Conservation (phyloP, 2,113 vertebrate species). For the Alectura lathami region DNA sequence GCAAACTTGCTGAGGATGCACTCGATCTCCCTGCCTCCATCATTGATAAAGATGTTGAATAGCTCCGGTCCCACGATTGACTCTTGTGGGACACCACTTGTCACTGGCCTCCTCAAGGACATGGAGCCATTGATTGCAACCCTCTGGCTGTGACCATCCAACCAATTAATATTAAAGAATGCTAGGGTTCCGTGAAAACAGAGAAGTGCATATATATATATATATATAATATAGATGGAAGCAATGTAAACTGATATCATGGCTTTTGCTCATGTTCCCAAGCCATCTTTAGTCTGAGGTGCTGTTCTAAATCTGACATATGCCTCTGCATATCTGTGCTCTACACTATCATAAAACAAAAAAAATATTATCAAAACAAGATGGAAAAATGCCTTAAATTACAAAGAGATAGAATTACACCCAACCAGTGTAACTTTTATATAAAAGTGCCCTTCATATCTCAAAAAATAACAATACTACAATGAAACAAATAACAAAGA, state of each 20-base stretch:
- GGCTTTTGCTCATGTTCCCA: too few relatives aligned
- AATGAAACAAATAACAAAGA: conserved; percentile 50
- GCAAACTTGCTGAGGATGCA: neutral
- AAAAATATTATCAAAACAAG: conserved; percentile 39
- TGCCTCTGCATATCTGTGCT: neutral
- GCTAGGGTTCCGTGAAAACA: too few relatives aligned
- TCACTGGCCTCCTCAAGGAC: neutral
- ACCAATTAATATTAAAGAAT: neutral
- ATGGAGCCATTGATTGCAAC: neutral
- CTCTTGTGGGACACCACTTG: neutral
- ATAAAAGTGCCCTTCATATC: conserved; percentile 58
- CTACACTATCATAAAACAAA: conserved; percentile 38
- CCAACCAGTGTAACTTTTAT: conserved; percentile 26
- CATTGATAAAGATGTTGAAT: neutral
- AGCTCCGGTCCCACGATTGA: neutral
- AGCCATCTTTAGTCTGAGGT: too few relatives aligned
- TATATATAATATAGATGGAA: too few relatives aligned
- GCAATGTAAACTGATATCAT: too few relatives aligned
- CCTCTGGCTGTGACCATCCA: neutral
- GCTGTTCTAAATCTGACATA: too few relatives aligned
- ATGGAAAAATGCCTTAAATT: neutral
- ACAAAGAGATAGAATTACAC: conserved; percentile 4
- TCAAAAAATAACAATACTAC: neutral
- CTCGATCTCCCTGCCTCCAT: neutral
- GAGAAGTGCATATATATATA: too few relatives aligned